Evolutionary conservation across 2,113 vertebrate genomes (phyloP), one percentile per base, ranked within the genome.

Genomic region (Typhlomys cinereus): DNA sequence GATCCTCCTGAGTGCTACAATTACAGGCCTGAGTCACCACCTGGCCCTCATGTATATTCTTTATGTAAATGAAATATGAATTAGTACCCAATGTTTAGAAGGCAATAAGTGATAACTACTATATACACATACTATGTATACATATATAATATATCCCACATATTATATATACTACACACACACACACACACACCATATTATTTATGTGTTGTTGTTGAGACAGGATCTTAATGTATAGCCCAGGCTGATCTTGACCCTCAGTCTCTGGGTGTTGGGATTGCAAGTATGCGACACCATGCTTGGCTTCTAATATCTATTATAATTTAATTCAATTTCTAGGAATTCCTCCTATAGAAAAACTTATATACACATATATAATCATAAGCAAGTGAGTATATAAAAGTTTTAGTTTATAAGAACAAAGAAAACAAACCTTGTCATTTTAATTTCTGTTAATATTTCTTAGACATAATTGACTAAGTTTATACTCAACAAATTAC

Each of bases 291-390:
- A 9, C 12, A 48, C 3, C 29, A 21, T n/a, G 11, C 44, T 66
- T 21, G 66, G 31, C 21, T 34, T 64, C 59, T 74, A 64, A 3
- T 61, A 74, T 44, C n/a, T 91, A 62, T 88, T 85, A 18, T n/a
- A 69, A 83, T 92, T 78, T 64, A 66, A 76, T 92, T 94, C 12
- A 17, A 12, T 91, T 90, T 71, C 66, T 75, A 80, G 50, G 44
- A 94, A 71, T 76, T 84, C 2, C 67, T 50, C 36, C 29, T 78
- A 36, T 23, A 61, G 62, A 66, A 85, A 91, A 85, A 27, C 9
- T 2, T 13, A n/a, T n/a, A n/a, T n/a, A n/a, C 3, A n/a, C 8
- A 17, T 8, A 4, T n/a, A 61, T 1, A 27, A 31, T 71, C 29
- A 59, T 66, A 50, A 87, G 29, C 44, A 75, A 48, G 3, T 18